Conservation (phyloP, 2,888 invertebrate species). For the Blastobasis adustella region DNA sequence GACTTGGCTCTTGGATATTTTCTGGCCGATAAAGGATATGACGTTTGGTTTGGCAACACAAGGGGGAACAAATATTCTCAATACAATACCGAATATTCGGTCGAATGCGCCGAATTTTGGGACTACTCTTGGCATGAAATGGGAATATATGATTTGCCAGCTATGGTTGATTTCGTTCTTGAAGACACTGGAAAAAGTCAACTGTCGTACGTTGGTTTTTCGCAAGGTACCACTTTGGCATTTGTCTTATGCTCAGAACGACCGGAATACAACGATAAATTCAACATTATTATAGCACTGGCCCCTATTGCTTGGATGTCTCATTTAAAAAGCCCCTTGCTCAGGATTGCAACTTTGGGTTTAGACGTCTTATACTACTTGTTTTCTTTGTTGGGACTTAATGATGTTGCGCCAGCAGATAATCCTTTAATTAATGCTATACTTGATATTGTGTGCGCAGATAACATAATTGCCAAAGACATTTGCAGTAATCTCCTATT, state of each 20-base stretch:
- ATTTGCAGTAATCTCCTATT: neutral
- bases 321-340: conserved; percentile 40
- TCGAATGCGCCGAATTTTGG: conserved; percentile 62
- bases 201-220: conserved; percentile 83
- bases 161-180: conserved; percentile 80
- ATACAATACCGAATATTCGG: conserved; percentile 44
- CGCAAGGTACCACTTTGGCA: conserved; percentile 79
- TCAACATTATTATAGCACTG: conserved; percentile 72
- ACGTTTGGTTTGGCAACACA: conserved; percentile 85
- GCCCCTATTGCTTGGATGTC: conserved; percentile 76
- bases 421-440: neutral
- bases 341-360: conserved; percentile 10
- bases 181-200: conserved; percentile 60
- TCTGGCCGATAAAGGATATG: conserved; percentile 75
- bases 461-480: neutral
- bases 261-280: conserved; percentile 76
- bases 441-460: neutral
- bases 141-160: conserved; percentile 81
- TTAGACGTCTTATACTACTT: neutral
- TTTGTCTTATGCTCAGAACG: conserved; percentile 75
- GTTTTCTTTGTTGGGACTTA: neutral
- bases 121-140: conserved; percentile 84
- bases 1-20: conserved; percentile 71
- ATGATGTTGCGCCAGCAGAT: neutral
- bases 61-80: conserved; percentile 80